These are phyloP conservation scores for Siniperca scherzeri DNA, from an alignment of 2,797 vertebrate genomes.

Conservation along the genomic window DNA sequence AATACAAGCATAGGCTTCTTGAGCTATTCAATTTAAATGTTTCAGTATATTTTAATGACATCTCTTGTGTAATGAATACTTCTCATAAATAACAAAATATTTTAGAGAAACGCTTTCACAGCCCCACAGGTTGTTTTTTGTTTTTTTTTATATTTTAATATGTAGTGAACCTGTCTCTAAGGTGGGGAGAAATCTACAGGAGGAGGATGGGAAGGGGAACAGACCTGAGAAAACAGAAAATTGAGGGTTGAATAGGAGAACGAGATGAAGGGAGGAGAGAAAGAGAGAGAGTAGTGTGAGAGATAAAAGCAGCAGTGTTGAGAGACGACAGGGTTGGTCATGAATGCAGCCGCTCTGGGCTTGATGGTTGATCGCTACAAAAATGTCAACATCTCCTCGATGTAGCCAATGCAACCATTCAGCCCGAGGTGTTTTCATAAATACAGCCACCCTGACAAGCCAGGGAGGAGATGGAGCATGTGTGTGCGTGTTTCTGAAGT, in stretches of 20 bases:
- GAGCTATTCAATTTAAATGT: not conserved
- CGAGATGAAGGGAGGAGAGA: constrained; percentile 9
- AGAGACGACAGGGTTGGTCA: constrained; percentile 80
- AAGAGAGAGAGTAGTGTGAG: constrained; percentile 10
- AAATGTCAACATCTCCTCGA: constrained; percentile 85
- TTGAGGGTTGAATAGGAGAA: constrained; percentile 15
- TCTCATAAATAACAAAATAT: not conserved
- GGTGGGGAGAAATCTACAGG: not conserved
- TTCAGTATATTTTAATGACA: not conserved
- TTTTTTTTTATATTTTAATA: not conserved
- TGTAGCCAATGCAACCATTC: constrained; percentile 81
- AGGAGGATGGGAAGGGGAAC: not conserved
- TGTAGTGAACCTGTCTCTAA: not conserved
- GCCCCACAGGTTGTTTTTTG: not conserved
- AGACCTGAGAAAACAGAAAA: constrained; percentile 22
- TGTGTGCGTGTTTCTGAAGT: constrained; percentile 39
- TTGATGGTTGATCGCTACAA: constrained; percentile 87
- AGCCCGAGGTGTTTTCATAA: constrained; percentile 76
- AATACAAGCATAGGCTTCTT: not conserved
- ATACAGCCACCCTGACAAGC: constrained; percentile 59
- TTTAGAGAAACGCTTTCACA: not conserved
- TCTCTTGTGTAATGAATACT: not conserved
- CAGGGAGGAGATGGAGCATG: constrained; percentile 42
- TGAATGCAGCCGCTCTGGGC: constrained; percentile 80
- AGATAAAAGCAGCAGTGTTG: constrained; percentile 84